These are phyloP conservation scores for Daboia siamensis DNA, from an alignment of 2,113 vertebrate species.

Conservation along the genomic window DNA sequence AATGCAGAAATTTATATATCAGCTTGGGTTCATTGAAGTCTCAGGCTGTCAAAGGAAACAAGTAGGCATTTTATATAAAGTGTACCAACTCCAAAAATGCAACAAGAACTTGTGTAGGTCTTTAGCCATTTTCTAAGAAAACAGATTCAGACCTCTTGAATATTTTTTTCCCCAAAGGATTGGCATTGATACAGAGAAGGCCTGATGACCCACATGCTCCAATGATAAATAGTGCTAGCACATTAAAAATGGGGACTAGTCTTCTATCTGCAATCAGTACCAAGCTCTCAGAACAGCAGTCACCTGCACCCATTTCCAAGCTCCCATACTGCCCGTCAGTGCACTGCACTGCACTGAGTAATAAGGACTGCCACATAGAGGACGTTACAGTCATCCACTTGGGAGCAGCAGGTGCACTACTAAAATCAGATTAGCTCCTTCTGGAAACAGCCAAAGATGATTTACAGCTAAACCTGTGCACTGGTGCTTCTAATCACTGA, in stretches of 20 bases:
- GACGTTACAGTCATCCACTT: neutral
- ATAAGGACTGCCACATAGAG: neutral
- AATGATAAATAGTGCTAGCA: neutral
- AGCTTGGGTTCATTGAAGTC: neutral
- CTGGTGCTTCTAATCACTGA: neutral
- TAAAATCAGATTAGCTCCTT: neutral
- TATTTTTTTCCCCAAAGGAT: neutral
- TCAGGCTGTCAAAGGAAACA: neutral
- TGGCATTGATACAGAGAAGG: neutral
- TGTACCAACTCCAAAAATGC: neutral
- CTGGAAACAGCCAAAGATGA: neutral
- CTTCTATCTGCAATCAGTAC: neutral
- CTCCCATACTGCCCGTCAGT: neutral
- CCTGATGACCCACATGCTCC: neutral
- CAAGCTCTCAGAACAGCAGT: neutral
- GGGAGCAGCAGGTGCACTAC: neutral
- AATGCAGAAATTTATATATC: neutral
- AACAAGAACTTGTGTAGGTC: neutral
- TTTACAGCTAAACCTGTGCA: neutral
- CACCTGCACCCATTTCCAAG: neutral
- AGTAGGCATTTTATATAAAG: neutral
- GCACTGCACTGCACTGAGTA: neutral
- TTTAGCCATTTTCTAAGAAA: neutral
- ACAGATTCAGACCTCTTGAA: neutral
- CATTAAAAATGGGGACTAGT: neutral